Evolutionary conservation across 2,113 vertebrate species (phyloP).

Genomic region (Poeciliopsis prolifica): DNA sequence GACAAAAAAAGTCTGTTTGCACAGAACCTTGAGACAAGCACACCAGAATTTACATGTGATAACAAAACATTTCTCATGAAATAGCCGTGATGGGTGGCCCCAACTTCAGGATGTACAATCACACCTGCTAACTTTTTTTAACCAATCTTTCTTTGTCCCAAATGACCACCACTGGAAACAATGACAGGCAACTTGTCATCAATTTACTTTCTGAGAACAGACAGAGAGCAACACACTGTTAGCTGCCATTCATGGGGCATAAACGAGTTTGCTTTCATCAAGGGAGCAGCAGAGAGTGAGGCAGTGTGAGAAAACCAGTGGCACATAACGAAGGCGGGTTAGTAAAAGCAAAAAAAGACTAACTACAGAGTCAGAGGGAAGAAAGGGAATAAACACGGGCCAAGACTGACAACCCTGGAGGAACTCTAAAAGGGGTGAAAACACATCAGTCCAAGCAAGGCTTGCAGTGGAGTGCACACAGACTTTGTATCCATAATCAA

Average conservation of each 20-base stretch:
- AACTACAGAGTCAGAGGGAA: neutral
- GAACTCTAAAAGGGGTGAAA: neutral
- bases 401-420: neutral
- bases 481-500: slow-evolving; percentile 7
- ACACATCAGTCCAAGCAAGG: neutral
- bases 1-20: too few species aligned
- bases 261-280: slow-evolving; percentile 31
- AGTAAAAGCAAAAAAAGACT: slow-evolving; percentile 1
- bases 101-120: too few species aligned
- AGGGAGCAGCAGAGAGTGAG: slow-evolving; percentile 22
- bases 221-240: slow-evolving; percentile 16
- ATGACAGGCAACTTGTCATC: slow-evolving; percentile 41
- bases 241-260: slow-evolving; percentile 40
- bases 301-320: slow-evolving; percentile 6
- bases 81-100: too few species aligned
- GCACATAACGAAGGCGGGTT: slow-evolving; percentile 4
- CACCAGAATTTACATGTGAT: too few species aligned
- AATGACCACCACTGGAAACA: slow-evolving; percentile 21
- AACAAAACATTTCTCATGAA: too few species aligned
- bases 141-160: slow-evolving; percentile 11
- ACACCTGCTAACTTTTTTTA: neutral
- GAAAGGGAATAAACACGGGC: neutral
- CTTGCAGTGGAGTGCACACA: neutral
- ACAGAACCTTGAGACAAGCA: too few species aligned
- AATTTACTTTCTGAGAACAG: slow-evolving; percentile 56